phyloP scores from a whole-genome alignment of 2,888 invertebrate genomes.

The Plagodis dolabraria region DNA sequence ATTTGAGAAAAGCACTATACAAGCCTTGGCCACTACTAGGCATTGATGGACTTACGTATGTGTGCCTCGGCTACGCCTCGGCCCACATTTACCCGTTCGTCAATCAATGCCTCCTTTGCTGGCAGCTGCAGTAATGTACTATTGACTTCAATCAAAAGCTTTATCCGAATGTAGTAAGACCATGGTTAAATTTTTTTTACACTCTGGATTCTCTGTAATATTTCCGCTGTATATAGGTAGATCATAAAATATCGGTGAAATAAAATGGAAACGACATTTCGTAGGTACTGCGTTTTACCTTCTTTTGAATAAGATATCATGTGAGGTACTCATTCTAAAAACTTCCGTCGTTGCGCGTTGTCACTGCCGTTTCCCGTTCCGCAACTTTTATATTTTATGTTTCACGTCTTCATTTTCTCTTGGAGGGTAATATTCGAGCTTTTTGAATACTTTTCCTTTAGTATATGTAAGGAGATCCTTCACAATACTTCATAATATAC shows the following conservation, averaged over 20 bases:
- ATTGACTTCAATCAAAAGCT: no score
- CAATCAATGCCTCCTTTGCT: no score
- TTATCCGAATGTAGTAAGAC: no score
- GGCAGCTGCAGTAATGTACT: no score
- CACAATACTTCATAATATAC: conserved; percentile 2
- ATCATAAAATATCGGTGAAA: neutral
- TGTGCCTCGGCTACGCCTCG: no score
- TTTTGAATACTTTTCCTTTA: conserved; percentile 14
- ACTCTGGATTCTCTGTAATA: no score
- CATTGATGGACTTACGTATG: no score
- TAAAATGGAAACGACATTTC: conserved; percentile 3
- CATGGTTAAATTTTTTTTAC: no score
- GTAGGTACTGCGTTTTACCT: neutral
- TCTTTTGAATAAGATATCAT: conserved; percentile 11
- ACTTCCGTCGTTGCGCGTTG: conserved; percentile 17
- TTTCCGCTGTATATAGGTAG: no score
- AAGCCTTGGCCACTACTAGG: no score
- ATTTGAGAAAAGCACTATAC: no score
- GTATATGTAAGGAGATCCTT: neutral
- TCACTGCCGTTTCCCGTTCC: conserved; percentile 21
- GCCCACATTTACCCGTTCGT: no score
- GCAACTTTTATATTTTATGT: conserved; percentile 19
- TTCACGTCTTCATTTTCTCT: conserved; percentile 15
- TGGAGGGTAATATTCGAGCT: conserved; percentile 14
- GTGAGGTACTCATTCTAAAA: conserved; percentile 25